A percentile compares a stretch with the other conserved stretches of the same genome.
phyloP scores from a whole-genome alignment of 1,140 invertebrate genomes.

The Heliconius hewitsoni region DNA sequence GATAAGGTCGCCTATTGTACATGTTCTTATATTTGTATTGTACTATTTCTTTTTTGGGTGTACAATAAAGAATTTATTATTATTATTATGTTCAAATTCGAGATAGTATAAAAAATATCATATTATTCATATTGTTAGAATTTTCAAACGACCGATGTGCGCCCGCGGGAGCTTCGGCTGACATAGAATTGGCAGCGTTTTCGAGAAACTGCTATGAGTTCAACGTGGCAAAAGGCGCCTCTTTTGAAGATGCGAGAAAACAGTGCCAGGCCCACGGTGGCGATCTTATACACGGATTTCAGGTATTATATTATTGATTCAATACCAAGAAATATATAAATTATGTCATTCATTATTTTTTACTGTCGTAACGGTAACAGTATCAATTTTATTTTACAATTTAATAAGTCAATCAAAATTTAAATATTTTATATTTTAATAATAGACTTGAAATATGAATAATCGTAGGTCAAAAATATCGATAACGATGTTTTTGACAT shows the following conservation, averaged over 20 bases:
- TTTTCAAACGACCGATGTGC: conserved; percentile 91
- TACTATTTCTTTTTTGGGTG: too few relatives aligned
- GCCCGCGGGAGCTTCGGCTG: conserved; percentile 85
- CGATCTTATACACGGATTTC: conserved; percentile 89
- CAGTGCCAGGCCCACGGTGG: conserved; percentile 90
- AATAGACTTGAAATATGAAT: too few relatives aligned
- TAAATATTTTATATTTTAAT: too few relatives aligned
- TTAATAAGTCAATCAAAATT: too few relatives aligned
- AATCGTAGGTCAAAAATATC: too few relatives aligned
- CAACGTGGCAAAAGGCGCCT: conserved; percentile 88
- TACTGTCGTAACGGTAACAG: too few relatives aligned
- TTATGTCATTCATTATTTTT: not conserved
- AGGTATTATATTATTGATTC: conserved; percentile 64
- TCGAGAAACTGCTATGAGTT: conserved; percentile 95
- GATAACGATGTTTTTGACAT: too few relatives aligned
- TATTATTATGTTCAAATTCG: too few relatives aligned
- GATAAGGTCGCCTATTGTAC: too few relatives aligned
- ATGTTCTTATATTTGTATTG: too few relatives aligned
- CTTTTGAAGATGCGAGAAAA: conserved; percentile 88
- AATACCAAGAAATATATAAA: not conserved
- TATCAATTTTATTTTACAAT: too few relatives aligned
- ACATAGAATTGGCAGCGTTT: conserved; percentile 89
- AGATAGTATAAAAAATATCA: not conserved
- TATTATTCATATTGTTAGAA: conserved; percentile 80
- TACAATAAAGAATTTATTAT: too few relatives aligned